phyloP scores from a whole-genome alignment of 2,888 invertebrate species.

The Callyntrura sp. region DNA sequence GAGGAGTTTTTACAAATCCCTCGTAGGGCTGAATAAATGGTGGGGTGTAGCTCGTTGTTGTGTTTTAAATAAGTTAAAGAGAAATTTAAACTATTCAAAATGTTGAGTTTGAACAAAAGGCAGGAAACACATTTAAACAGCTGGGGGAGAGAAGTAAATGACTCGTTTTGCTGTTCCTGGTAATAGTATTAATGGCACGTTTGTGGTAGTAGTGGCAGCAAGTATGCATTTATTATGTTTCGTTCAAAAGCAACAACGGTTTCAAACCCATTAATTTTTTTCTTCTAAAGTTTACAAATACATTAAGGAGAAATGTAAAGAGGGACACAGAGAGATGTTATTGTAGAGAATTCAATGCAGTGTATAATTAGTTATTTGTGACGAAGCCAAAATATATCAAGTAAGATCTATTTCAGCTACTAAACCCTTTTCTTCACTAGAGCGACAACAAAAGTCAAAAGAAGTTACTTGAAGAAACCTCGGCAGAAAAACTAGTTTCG shows the following conservation, averaged over 20 bases:
- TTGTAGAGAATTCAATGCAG: constrained; percentile 60
- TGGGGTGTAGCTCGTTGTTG: background rate
- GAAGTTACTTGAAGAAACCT: background rate
- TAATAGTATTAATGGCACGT: background rate
- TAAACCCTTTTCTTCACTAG: background rate
- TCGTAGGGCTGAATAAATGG: background rate
- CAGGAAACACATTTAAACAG: constrained; percentile 60
- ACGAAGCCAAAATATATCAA: constrained; percentile 65
- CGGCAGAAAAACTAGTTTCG: background rate
- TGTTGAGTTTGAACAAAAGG: constrained; percentile 46
- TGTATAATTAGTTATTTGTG: constrained; percentile 75
- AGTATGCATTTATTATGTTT: background rate
- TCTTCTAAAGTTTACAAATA: background rate
- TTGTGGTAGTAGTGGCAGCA: background rate
- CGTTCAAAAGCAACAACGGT: background rate
- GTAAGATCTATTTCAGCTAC: background rate
- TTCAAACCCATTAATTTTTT: too few relatives aligned
- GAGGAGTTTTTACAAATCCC: too few relatives aligned
- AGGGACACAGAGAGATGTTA: constrained; percentile 49
- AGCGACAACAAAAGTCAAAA: background rate
- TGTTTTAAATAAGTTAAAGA: background rate
- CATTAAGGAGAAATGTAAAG: background rate
- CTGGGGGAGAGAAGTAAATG: constrained; percentile 33
- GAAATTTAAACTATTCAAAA: background rate
- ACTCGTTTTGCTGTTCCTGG: background rate